Percentiles rank a stretch among this genome's conserved stretches.
Evolutionary conservation across 2,797 vertebrate species (phyloP).

Genomic region (Danio aesculapii): DNA sequence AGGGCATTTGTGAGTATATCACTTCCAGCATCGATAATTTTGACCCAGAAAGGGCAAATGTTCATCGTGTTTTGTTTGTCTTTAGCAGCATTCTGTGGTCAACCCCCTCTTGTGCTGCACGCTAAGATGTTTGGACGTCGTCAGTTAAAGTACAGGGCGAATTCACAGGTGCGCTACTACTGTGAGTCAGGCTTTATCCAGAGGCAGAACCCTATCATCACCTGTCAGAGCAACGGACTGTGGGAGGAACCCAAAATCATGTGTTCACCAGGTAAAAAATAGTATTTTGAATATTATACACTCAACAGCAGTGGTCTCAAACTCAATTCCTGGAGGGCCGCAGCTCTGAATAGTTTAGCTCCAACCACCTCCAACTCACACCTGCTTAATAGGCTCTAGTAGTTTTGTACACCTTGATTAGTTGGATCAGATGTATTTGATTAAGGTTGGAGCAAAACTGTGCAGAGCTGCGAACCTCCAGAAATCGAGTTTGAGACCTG

Average conservation of each 20-base stretch:
- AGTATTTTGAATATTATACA: background rate
- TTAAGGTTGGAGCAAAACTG: no score
- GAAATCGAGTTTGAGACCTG: no score
- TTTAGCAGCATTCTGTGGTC: slow-evolving; percentile 84
- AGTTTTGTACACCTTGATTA: no score
- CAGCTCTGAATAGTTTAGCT: no score
- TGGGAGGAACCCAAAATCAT: slow-evolving; percentile 88
- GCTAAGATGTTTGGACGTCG: slow-evolving; percentile 84
- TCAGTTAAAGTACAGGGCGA: slow-evolving; percentile 81
- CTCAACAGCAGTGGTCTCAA: no score
- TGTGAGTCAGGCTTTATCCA: slow-evolving; percentile 84
- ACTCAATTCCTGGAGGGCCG: no score
- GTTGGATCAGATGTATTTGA: no score
- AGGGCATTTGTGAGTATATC: slow-evolving; percentile 86
- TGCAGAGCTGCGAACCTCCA: no score
- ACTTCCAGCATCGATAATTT: background rate
- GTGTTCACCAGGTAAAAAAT: slow-evolving; percentile 77
- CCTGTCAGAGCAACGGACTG: slow-evolving; percentile 82
- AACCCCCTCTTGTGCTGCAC: slow-evolving; percentile 80
- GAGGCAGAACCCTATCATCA: slow-evolving; percentile 84
- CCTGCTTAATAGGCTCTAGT: no score
- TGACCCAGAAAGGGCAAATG: background rate
- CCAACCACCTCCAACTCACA: no score
- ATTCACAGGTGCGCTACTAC: slow-evolving; percentile 83
- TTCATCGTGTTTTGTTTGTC: slow-evolving; percentile 7